Evolutionary conservation across 2,113 vertebrate species (phyloP).

Genomic region (Geococcyx californianus): DNA sequence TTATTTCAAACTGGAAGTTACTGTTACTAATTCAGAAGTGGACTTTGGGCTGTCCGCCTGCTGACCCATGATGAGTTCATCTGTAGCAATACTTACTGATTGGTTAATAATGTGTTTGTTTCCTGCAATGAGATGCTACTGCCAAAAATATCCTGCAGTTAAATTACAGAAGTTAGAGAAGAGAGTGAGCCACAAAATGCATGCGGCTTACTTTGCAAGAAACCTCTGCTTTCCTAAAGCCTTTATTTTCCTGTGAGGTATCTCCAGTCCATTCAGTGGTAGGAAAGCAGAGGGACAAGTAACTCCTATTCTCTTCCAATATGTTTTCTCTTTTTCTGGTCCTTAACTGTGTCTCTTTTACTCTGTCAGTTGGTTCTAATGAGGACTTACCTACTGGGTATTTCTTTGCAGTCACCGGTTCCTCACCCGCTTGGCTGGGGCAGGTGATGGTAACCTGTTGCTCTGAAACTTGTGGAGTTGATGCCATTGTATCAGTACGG

Average conservation of each 20-base stretch:
- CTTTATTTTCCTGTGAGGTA: neutral
- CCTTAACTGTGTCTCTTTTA: neutral
- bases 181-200: neutral
- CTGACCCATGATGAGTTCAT: neutral
- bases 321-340: neutral
- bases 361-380: neutral
- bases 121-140: neutral
- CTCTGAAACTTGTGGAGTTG: neutral
- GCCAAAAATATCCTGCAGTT: neutral
- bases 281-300: neutral
- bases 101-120: neutral
- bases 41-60: neutral
- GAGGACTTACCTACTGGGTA: neutral
- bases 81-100: neutral
- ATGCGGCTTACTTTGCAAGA: neutral
- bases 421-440: neutral
- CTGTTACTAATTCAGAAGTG: neutral
- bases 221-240: neutral
- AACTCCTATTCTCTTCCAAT: neutral
- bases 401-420: neutral
- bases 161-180: neutral
- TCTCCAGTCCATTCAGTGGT: neutral
- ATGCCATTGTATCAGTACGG: neutral
- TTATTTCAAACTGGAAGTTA: neutral
- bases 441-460: neutral